Conservation (phyloP, 2,888 invertebrate genomes). For the Seira ritae region DNA sequence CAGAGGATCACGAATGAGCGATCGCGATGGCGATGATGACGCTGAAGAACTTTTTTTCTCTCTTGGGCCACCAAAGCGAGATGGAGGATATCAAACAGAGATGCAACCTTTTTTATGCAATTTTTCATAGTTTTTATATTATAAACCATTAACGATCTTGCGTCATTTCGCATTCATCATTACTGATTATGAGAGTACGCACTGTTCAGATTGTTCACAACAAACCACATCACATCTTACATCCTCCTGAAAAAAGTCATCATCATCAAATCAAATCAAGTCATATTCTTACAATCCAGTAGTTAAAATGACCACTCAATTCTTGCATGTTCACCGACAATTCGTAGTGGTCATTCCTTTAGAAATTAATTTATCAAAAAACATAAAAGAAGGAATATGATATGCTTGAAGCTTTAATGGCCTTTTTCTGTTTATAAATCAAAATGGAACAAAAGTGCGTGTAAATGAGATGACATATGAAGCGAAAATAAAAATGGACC, state of each 20-base stretch:
- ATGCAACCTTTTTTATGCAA: not conserved
- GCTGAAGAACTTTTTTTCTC: not conserved
- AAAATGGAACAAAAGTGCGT: slow-evolving; percentile 7
- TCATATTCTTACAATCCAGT: not conserved
- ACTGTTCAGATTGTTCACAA: not conserved
- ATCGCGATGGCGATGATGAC: not conserved
- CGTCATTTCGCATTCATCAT: not conserved
- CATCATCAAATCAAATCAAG: not conserved
- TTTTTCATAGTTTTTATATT: not conserved
- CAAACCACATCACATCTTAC: not conserved
- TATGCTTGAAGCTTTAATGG: not conserved
- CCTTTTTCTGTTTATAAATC: slow-evolving; percentile 3
- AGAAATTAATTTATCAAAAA: slow-evolving; percentile 34
- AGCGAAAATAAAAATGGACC: not conserved
- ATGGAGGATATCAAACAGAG: slow-evolving; percentile 11
- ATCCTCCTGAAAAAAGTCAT: not conserved
- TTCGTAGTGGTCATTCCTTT: slow-evolving; percentile 28
- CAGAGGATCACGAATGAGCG: not conserved
- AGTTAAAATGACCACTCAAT: not conserved
- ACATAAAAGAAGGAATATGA: slow-evolving; percentile 7
- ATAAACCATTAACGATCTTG: not conserved
- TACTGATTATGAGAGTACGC: not conserved
- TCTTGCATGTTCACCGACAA: not conserved
- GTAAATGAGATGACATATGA: slow-evolving; percentile 2
- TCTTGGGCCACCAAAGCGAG: not conserved